phyloP scores from a whole-genome alignment of 2,113 vertebrate species.

The Actenoides lindsayi region DNA sequence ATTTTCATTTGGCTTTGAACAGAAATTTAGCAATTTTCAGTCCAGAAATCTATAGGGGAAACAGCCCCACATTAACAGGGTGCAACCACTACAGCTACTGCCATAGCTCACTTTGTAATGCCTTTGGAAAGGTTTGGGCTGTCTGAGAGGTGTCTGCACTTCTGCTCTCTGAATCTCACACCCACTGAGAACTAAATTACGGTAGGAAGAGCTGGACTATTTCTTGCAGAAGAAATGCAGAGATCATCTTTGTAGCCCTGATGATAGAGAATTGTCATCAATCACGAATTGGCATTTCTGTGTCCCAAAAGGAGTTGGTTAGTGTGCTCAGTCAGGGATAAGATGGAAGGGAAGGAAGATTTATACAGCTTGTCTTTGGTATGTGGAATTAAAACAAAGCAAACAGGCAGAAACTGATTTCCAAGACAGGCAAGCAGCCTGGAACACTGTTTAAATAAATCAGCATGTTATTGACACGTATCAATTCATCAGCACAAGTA shows the following conservation, averaged over 20 bases:
- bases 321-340: background rate
- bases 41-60: background rate
- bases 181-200: background rate
- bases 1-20: background rate
- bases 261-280: background rate
- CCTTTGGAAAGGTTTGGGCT: background rate
- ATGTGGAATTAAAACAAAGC: background rate
- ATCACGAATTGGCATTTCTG: rapidly evolving
- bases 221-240: background rate
- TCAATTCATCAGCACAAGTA: background rate
- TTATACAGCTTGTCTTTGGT: background rate
- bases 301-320: background rate
- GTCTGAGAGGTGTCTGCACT: background rate
- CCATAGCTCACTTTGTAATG: background rate
- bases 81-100: background rate
- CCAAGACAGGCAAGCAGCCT: background rate
- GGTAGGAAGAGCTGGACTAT: background rate
- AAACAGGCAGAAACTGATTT: background rate
- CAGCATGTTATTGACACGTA: background rate
- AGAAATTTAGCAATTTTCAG: background rate
- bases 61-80: rapidly evolving
- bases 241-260: background rate
- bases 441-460: background rate
- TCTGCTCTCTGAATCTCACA: background rate
- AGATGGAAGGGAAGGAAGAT: background rate